Percentiles rank a stretch among this genome's conserved stretches.
Evolutionary conservation across 2,113 vertebrate genomes (phyloP).

Genomic region (Bolborhynchus lineola): DNA sequence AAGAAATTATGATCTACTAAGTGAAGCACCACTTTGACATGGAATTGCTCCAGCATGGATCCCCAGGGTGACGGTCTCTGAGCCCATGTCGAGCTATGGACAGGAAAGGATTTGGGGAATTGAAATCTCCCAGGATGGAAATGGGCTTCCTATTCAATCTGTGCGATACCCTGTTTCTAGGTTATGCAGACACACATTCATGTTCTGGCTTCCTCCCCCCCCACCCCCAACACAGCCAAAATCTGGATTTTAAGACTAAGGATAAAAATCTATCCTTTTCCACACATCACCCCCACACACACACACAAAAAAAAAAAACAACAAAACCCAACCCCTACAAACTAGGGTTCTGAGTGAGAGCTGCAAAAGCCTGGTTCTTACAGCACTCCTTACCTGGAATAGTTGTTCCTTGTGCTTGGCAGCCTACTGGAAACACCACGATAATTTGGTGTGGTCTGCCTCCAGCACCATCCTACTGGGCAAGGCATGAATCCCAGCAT

Average conservation of each 20-base stretch:
- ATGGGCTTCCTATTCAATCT: not conserved
- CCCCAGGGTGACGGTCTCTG: not conserved
- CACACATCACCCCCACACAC: fast-evolving
- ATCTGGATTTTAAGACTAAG: not conserved
- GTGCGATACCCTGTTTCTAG: not conserved
- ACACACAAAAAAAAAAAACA: fast-evolving
- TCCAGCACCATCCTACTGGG: not conserved
- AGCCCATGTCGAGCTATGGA: not conserved
- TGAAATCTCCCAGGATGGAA: not conserved
- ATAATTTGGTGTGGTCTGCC: not conserved
- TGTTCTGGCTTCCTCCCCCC: not conserved
- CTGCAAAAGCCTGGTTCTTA: not conserved
- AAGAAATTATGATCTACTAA: not conserved
- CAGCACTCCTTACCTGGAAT: not conserved
- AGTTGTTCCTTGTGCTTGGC: not conserved
- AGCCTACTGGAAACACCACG: not conserved
- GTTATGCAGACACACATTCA: not conserved
- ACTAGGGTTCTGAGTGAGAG: not conserved
- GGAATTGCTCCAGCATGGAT: not conserved
- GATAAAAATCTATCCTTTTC: not conserved
- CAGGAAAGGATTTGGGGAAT: not conserved
- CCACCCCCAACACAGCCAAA: not conserved
- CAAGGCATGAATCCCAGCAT: not conserved
- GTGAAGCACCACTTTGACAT: not conserved
- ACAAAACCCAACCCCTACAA: not conserved